Evolutionary conservation across 1,140 invertebrate genomes (phyloP).

Genomic region (Sitophilus oryzae): DNA sequence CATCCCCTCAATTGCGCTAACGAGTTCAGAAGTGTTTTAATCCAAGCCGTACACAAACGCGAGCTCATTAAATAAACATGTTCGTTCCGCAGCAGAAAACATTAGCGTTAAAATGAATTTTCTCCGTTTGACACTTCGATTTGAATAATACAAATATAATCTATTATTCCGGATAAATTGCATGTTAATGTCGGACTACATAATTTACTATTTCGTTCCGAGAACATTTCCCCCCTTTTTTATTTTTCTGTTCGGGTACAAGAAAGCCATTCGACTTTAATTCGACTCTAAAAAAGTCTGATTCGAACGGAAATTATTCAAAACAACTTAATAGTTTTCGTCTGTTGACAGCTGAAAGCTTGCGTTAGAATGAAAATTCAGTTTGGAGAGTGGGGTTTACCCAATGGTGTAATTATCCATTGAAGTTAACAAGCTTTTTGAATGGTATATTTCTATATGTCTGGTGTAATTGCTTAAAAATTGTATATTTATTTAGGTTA

Average conservation of each 20-base stretch:
- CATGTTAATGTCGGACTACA: not conserved
- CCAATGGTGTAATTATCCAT: too few species aligned
- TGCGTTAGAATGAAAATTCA: not conserved
- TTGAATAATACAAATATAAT: not conserved
- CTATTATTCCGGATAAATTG: not conserved
- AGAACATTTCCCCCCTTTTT: not conserved
- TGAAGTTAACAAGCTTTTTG: too few species aligned
- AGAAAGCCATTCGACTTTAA: too few species aligned
- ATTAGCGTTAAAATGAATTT: constrained; percentile 5
- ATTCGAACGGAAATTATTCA: not conserved
- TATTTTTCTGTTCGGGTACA: too few species aligned
- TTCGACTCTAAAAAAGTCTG: not conserved
- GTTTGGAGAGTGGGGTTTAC: too few species aligned
- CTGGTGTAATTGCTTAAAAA: too few species aligned
- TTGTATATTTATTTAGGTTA: too few species aligned
- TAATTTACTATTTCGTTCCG: too few species aligned
- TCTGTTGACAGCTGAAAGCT: not conserved
- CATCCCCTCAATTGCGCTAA: too few species aligned
- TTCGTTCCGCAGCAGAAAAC: not conserved
- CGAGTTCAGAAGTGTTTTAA: too few species aligned
- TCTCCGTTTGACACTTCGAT: constrained; percentile 2
- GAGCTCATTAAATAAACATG: not conserved
- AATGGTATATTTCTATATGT: too few species aligned
- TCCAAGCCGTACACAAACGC: too few species aligned
- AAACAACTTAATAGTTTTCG: not conserved